A percentile compares a stretch with the other conserved stretches of the same genome.
These are phyloP conservation scores for Apistogramma diplotaenia DNA, from an alignment of 2,113 vertebrate species.

Conservation along the genomic window DNA sequence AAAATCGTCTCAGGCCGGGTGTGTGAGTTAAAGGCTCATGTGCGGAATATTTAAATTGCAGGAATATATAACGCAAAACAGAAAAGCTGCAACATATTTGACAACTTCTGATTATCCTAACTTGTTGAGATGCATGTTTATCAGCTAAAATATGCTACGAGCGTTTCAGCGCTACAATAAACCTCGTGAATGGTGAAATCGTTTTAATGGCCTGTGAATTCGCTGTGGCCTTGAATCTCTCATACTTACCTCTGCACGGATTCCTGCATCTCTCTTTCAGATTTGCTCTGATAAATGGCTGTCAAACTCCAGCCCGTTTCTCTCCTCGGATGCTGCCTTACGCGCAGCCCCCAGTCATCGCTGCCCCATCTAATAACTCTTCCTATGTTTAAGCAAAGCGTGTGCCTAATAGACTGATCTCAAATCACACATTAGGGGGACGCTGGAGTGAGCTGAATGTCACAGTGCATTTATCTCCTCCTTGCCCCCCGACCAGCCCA, in stretches of 20 bases:
- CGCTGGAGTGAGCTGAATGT: slow-evolving; percentile 65
- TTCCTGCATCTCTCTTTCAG: slow-evolving; percentile 6
- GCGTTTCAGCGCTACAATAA: neutral
- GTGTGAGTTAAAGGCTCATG: too few species aligned
- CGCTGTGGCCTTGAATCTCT: neutral
- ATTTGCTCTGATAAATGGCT: slow-evolving; percentile 52
- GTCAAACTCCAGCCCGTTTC: slow-evolving; percentile 12
- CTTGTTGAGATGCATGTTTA: neutral
- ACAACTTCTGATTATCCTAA: neutral
- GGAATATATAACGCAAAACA: neutral
- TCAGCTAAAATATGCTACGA: neutral
- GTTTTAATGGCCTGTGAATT: neutral
- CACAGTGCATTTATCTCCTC: slow-evolving; percentile 71
- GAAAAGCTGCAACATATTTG: neutral
- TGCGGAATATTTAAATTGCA: too few species aligned
- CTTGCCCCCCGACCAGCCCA: slow-evolving; percentile 51
- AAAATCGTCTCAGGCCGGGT: too few species aligned
- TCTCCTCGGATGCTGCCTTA: slow-evolving; percentile 39
- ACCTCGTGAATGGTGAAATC: neutral
- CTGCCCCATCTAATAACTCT: slow-evolving; percentile 71
- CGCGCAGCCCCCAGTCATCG: slow-evolving; percentile 44
- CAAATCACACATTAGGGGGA: slow-evolving; percentile 70
- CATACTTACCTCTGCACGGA: neutral
- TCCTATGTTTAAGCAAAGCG: slow-evolving; percentile 69
- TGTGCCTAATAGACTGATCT: slow-evolving; percentile 68